Evolutionary conservation across 2,113 vertebrate species (phyloP), one percentile per base, ranked within the genome.

Genomic region (Chamaea fasciata): DNA sequence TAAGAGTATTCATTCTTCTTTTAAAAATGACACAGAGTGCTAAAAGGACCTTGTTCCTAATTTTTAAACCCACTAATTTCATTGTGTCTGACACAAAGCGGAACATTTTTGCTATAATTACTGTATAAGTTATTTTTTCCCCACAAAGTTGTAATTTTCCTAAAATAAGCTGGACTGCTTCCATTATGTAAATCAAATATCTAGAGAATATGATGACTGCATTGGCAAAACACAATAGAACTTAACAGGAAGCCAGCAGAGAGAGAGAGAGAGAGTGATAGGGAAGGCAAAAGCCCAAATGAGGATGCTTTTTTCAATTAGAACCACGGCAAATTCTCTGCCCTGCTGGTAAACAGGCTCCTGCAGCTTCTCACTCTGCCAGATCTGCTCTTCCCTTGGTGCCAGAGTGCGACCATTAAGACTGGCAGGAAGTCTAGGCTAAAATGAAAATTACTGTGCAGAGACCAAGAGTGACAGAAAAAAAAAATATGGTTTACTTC

Each of bases 111-210:
- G 87, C 95, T 67, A 81, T 96, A 98, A 98, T 98, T 97, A 97
- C 86, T 95, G 95, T 95, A 97, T 96, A 97, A 97, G 95, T 96
- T 97, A 79, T 97, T 97, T 98, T 94, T 95, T 95, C 47, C 8
- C 49, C 44, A 41, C 93, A 84, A 97, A 97, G 92, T 97, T 97
- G 95, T 97, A 97, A 98, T 98, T 98, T 98, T 97, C 96, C 90
- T 97, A 97, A 98, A 98, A 98, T 98, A 98, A 98, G 89, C 95
- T 88, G 96, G 96, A 96, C 95, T 93, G 92, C 89, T 92, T 98
- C 97, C 97, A 97, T 98, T 98, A 98, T 97, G 96, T 84, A 98
- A 98, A 98, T 96, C 91, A 93, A 97, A 96, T 95, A 90, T 96
- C 92, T 93, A 83, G 95, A 97, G 95, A 97, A 96, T 96, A 94